Conservation (phyloP, 2,113 vertebrate genomes). For the Brachyhypopomus gauderio region DNA sequence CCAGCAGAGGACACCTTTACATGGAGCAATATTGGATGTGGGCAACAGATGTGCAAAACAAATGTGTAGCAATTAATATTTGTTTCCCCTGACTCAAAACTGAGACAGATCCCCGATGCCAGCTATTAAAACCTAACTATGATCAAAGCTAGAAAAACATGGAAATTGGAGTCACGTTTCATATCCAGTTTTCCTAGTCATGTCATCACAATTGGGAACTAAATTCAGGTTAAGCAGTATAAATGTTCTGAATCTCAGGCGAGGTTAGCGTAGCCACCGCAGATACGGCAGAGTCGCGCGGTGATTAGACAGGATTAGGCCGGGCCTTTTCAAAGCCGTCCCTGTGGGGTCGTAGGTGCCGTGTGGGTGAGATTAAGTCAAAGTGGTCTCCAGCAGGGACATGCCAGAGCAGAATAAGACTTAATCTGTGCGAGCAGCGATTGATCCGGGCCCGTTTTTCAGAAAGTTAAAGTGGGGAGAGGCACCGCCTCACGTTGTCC, state of each 20-base stretch:
- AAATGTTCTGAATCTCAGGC: slow-evolving; percentile 9
- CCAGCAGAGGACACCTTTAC: not conserved
- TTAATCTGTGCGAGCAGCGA: slow-evolving; percentile 46
- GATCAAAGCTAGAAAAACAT: too few relatives aligned
- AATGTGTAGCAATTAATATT: not conserved
- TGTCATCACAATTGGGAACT: not conserved
- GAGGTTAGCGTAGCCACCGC: not conserved
- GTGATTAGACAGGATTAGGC: slow-evolving; percentile 16
- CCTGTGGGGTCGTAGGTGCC: slow-evolving; percentile 16
- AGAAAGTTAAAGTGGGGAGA: slow-evolving; percentile 28
- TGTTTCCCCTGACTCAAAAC: not conserved
- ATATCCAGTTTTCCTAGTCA: too few relatives aligned
- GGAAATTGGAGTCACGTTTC: too few relatives aligned
- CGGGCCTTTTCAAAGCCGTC: slow-evolving; percentile 25
- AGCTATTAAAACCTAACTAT: not conserved
- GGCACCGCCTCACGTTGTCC: slow-evolving; percentile 8
- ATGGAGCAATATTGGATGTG: not conserved
- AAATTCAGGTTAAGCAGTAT: not conserved
- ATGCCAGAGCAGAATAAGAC: slow-evolving; percentile 44
- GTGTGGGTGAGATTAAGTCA: slow-evolving; percentile 49
- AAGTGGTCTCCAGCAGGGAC: slow-evolving; percentile 40
- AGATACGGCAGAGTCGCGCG: not conserved
- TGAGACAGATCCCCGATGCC: not conserved
- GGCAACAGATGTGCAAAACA: not conserved
- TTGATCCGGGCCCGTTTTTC: slow-evolving; percentile 38